Percentiles rank a stretch among this genome's conserved stretches.
These are phyloP conservation scores for Electrophaes corylata DNA, from an alignment of 2,888 invertebrate species.

Conservation along the genomic window DNA sequence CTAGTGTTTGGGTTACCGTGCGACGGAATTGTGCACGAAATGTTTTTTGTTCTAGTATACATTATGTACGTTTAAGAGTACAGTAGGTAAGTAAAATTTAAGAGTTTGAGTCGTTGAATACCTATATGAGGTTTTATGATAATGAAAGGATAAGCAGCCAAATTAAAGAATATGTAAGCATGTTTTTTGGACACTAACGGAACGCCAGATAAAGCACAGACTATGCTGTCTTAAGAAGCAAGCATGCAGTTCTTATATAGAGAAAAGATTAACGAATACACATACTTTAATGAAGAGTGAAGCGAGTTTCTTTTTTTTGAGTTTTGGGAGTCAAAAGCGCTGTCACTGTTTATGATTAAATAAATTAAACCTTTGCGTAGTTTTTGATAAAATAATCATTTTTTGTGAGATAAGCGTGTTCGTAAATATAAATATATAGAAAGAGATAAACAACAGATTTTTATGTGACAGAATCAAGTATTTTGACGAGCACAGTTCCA, in stretches of 20 bases:
- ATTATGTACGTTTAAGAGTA: neutral
- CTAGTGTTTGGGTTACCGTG: neutral
- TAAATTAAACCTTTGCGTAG: too few species aligned
- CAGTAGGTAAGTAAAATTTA: neutral
- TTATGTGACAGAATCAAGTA: neutral
- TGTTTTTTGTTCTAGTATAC: neutral
- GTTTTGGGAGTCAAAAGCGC: neutral
- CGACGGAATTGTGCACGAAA: constrained; percentile 13
- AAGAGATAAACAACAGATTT: neutral
- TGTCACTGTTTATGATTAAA: neutral
- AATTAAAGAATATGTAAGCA: neutral
- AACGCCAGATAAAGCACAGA: neutral
- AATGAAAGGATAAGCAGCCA: neutral
- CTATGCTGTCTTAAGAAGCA: neutral
- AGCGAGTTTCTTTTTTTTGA: neutral
- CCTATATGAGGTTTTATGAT: neutral
- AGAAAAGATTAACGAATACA: neutral
- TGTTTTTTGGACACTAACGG: neutral
- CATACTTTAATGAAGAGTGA: neutral
- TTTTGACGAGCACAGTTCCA: constrained; percentile 18
- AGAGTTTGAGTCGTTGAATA: neutral
- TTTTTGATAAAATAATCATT: too few species aligned
- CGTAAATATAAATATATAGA: neutral
- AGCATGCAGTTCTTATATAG: neutral
- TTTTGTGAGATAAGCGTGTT: neutral